Evolutionary conservation across 2,888 invertebrate species (phyloP), one percentile per base, ranked within the genome.

Genomic region (Plutella xylostella): DNA sequence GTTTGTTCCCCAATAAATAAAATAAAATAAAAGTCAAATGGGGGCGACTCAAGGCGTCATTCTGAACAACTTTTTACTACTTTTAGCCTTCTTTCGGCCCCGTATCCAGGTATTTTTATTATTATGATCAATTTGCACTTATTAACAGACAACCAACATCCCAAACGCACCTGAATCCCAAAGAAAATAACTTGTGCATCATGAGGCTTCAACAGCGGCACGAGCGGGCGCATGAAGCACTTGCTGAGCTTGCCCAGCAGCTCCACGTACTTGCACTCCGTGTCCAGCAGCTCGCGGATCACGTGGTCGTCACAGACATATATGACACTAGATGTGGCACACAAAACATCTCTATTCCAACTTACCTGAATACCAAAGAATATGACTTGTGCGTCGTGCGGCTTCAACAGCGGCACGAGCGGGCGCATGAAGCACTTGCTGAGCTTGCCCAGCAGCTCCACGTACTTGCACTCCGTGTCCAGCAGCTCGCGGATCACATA

Each of bases 381-480:
- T 56, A 98, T 93, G 44, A 88, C 84, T 51, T 90, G 86, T 56
- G 90, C 85, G 56, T 96, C 93, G 47, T 92, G 92, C 14, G 88
- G 87, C 52, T 88, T 88, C 58, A 98, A 79, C 52, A 89, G 82
- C 41, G 86, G 84, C 46, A 87, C 86, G 52, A 98, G 79, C 2
- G 94, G 94, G 57, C 88, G 85, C 76, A 93, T 88, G 65, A 95
- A 96, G 68, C 92, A 89, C 55, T 88, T 87, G 55, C 91, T 88
- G 42, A 96, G 86, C 78, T 94, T 96, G 62, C 89, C 89, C 43
- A 99, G 85, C 11, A 97, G 98, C 63, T 96, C 95, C 41, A 97
- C 91, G 69, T 98, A 99, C 75, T 98, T 98, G 61, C 91, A 91
- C 76, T 99, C 99, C 0, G 99, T 99, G 70, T 98, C 98, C 31